A percentile compares a stretch with the other conserved stretches of the same genome.
Evolutionary conservation across 2,113 vertebrate genomes (phyloP).

Genomic region (Poeciliopsis occidentalis): DNA sequence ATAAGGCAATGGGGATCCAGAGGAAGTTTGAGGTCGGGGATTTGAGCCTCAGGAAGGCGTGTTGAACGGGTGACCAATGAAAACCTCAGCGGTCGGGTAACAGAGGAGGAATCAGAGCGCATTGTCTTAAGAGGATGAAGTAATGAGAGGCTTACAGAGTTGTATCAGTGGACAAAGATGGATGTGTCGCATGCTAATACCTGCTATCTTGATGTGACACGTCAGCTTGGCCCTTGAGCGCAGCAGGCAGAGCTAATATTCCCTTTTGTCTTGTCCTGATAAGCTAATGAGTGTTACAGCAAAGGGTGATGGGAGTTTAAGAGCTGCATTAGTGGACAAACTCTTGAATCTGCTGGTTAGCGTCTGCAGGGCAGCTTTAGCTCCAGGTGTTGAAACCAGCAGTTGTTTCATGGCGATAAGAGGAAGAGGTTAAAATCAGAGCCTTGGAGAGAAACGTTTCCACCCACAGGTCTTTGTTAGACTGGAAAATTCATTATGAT

Average conservation of each 20-base stretch:
- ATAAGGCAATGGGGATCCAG: conserved; percentile 73
- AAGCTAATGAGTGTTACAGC: conserved; percentile 75
- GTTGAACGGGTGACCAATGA: conserved; percentile 66
- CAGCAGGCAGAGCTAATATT: conserved; percentile 60
- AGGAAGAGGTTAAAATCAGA: conserved; percentile 13
- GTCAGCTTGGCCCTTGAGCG: conserved; percentile 56
- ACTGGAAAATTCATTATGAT: not conserved
- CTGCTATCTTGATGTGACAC: conserved; percentile 73
- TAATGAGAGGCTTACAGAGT: conserved; percentile 69
- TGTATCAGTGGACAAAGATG: conserved; percentile 65
- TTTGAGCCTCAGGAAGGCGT: conserved; percentile 39
- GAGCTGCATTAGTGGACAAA: conserved; percentile 67
- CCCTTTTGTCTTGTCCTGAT: conserved; percentile 78
- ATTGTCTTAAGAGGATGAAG: conserved; percentile 76
- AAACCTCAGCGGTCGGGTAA: conserved; percentile 43
- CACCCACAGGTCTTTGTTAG: not conserved
- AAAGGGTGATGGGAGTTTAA: conserved; percentile 56
- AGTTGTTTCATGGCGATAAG: conserved; percentile 28
- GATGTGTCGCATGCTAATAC: conserved; percentile 57
- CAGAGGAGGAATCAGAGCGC: conserved; percentile 45
- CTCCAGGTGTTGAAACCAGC: conserved; percentile 27
- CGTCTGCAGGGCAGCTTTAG: conserved; percentile 12
- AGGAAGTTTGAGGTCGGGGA: conserved; percentile 45
- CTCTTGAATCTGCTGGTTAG: conserved; percentile 38
- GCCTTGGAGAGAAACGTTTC: not conserved